These are phyloP conservation scores for Hyperoplus immaculatus DNA, from an alignment of 2,797 vertebrate genomes.

Conservation along the genomic window DNA sequence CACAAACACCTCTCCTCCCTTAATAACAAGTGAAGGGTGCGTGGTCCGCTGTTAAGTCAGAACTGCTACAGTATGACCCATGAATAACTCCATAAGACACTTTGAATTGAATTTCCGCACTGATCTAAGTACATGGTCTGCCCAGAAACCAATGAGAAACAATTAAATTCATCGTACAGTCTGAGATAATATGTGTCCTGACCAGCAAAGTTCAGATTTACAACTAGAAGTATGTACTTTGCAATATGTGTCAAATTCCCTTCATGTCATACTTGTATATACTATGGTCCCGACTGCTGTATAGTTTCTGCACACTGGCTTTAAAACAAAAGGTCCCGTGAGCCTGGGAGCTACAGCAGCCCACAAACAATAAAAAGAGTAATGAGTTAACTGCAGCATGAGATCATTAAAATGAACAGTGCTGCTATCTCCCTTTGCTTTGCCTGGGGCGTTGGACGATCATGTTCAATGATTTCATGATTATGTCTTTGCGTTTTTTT, in stretches of 20 bases:
- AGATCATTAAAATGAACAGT: slow-evolving; percentile 71
- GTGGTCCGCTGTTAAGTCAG: slow-evolving; percentile 36
- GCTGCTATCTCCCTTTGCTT: slow-evolving; percentile 47
- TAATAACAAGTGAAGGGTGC: slow-evolving; percentile 50
- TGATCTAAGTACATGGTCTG: slow-evolving; percentile 9
- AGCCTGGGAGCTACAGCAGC: slow-evolving; percentile 46
- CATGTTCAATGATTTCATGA: slow-evolving; percentile 67
- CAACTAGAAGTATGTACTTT: slow-evolving; percentile 30
- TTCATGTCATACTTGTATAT: slow-evolving; percentile 18
- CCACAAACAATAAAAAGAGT: slow-evolving; percentile 46
- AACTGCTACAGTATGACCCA: slow-evolving; percentile 38
- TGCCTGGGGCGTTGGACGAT: slow-evolving; percentile 64
- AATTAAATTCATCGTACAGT: slow-evolving; percentile 9
- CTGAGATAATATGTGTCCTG: background rate
- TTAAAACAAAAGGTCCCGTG: slow-evolving; percentile 41
- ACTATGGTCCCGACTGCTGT: slow-evolving; percentile 11
- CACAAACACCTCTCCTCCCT: slow-evolving; percentile 18
- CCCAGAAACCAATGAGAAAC: slow-evolving; percentile 5
- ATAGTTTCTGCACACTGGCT: slow-evolving; percentile 10
- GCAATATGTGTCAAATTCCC: slow-evolving; percentile 33
- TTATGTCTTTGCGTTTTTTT: slow-evolving; percentile 50
- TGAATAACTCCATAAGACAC: slow-evolving; percentile 44
- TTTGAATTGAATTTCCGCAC: slow-evolving; percentile 27
- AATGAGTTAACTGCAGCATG: slow-evolving; percentile 65
- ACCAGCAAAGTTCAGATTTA: slow-evolving; percentile 32